These are phyloP conservation scores for Stenolophus ochropezus DNA, from an alignment of 2,888 invertebrate species.

Conservation along the genomic window DNA sequence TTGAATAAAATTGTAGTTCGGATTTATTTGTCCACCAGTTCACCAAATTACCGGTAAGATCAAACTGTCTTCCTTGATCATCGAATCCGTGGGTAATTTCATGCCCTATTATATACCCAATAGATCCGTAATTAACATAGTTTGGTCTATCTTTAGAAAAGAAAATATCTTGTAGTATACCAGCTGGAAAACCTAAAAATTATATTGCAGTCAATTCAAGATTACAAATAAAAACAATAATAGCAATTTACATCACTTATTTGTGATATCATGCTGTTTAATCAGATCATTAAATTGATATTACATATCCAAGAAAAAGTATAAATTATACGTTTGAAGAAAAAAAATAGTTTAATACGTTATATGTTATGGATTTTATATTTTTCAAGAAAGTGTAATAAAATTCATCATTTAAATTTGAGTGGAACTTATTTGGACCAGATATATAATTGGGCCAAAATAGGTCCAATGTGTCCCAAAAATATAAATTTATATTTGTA, in stretches of 20 bases:
- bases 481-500: conserved; percentile 64
- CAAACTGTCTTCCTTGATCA: conserved; percentile 93
- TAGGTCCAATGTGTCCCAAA: not conserved
- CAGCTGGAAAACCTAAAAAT: conserved; percentile 90
- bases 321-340: too few species aligned
- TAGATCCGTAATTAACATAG: conserved; percentile 94
- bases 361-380: too few species aligned
- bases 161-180: conserved; percentile 93
- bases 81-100: conserved; percentile 95
- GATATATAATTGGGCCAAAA: not conserved
- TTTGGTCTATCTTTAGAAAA: conserved; percentile 91
- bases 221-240: too few species aligned
- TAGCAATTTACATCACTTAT: too few species aligned
- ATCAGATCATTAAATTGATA: too few species aligned
- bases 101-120: conserved; percentile 93
- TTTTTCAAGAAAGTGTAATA: too few species aligned
- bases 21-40: conserved; percentile 95
- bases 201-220: too few species aligned
- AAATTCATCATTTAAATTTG: too few species aligned
- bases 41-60: conserved; percentile 86
- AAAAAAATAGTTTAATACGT: too few species aligned
- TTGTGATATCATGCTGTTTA: too few species aligned
- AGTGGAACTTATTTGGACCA: too few species aligned
- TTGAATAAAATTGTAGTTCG: conserved; percentile 86
- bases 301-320: too few species aligned